Evolutionary conservation across 2,113 vertebrate species (phyloP).

Genomic region (Tyrannus savana): DNA sequence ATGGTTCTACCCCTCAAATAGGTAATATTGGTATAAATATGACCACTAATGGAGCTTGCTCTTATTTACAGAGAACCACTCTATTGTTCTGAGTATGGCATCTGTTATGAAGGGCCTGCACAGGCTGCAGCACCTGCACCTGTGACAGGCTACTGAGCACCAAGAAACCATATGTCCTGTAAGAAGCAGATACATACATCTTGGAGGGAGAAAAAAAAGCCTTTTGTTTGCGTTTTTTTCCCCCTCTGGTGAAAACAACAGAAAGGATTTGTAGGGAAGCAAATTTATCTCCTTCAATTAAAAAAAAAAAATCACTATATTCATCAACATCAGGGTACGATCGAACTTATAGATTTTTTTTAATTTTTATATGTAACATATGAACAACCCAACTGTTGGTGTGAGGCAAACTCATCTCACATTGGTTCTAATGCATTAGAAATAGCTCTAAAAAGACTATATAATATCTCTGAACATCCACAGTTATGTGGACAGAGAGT

Average conservation of each 20-base stretch:
- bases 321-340: neutral
- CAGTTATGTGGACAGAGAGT: neutral
- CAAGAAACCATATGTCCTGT: neutral
- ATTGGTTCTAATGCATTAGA: neutral
- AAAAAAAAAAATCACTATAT: neutral
- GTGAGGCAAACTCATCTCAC: neutral
- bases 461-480: no score
- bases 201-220: fast-evolving
- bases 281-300: neutral
- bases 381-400: fast-evolving
- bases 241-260: neutral
- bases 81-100: neutral
- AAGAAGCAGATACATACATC: neutral
- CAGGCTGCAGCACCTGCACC: neutral
- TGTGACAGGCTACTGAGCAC: neutral
- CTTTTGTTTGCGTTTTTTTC: neutral
- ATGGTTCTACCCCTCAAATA: neutral
- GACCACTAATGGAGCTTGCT: neutral
- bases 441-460: neutral
- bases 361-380: neutral
- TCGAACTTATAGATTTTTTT: neutral
- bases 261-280: neutral
- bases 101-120: neutral
- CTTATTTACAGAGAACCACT: neutral
- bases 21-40: neutral